Evolutionary conservation across 2,113 vertebrate species (phyloP), one percentile per base, ranked within the genome.

Genomic region (Rhizomys pruinosus): DNA sequence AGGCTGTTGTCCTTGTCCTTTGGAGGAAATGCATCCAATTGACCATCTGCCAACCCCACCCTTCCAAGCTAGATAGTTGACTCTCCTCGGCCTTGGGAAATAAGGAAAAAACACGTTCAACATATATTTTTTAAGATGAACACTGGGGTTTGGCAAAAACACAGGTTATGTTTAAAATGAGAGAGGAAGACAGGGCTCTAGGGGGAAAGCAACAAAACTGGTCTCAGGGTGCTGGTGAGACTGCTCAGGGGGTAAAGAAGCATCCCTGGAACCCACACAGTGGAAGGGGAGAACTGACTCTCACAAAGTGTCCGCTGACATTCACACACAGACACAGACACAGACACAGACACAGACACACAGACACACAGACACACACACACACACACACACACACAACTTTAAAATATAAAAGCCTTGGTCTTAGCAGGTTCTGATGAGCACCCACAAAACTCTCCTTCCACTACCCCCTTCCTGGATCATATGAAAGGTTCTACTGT

Each of bases 41-140:
- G 68, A 37, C 78, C 32, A 13, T 42, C 61, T 10, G 52, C 68
- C 19, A 63, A 23, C 25, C 37, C 72, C 52, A 64, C 61, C 69
- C 32, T 32, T 89, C 39, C 87, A 15, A 68, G 39, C 25, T 23
- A 32, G 76, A 64, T 34, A 82, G 55, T 44, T 17, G n/a, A 34
- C 66, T 85, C 77, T 77, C 57, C 27, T 85, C 59, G 77, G 47
- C 39, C 69, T 93, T 61, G 61, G 84, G 63, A 86, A 78, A 91
- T 55, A 89, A 81, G 64, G 16, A 15, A 44, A 69, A 86, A 77
- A 63, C 4, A 20, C 5, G 74, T 59, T 73, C 47, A 77, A 39
- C 61, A 22, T n/a, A n/a, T 85, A n/a, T 77, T 69, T 72, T 71
- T 61, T 74, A 79, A 90, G 57, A 8, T 39, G 17, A 74, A 78